Base-by-base conservation (phyloP, 2,888 invertebrate genomes). In the Agonum fuliginosum region DNA sequence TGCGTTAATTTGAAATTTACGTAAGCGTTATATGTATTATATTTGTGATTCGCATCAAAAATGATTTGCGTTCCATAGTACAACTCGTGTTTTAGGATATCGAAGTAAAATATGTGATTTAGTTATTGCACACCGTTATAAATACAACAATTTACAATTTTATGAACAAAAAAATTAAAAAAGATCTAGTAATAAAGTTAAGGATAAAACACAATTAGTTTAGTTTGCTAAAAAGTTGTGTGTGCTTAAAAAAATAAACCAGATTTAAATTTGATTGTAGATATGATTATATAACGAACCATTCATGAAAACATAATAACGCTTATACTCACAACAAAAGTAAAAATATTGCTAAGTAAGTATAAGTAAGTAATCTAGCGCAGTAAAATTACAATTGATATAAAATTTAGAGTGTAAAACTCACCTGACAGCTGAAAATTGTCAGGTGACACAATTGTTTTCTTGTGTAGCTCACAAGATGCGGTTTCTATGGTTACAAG, bases 161-260 rank as follows among this genome's bases (percentile, higher is more conserved):
- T 73, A 75, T 41, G 51, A 76, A 73, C 20, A 58, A 76, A 67
- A 76, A 76, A 67, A 51, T 22, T 71, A 62, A 46, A 74, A 65
- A 74, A 74, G 27, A 46, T 46, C 22, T 46, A 65, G 41, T 65
- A 58, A 58, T 58, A 58, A 58, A 30, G 17, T 54, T 62, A 62
- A 62, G 58, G 30, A 62, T 62, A 48, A 76, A 72, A 22, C 69
- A 76, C 67, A 76, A 69, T 41, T 76, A 76, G 76, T 76, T 76
- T 76, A 76, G 76, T 76, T 76, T 76, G 76, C 76, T 76, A 69
- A 76, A 70, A 76, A 76, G 37, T 76, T 76, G 69, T 37, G 69
- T 75, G 74, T 67, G 76, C 67, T 67, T 67, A 51, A 27, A 67
- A 71, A 48, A 76, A n/a, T 30, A 51, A 73, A 72, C 12, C 58